phyloP scores from a whole-genome alignment of 2,113 vertebrate species.

The Emberiza fucata region DNA sequence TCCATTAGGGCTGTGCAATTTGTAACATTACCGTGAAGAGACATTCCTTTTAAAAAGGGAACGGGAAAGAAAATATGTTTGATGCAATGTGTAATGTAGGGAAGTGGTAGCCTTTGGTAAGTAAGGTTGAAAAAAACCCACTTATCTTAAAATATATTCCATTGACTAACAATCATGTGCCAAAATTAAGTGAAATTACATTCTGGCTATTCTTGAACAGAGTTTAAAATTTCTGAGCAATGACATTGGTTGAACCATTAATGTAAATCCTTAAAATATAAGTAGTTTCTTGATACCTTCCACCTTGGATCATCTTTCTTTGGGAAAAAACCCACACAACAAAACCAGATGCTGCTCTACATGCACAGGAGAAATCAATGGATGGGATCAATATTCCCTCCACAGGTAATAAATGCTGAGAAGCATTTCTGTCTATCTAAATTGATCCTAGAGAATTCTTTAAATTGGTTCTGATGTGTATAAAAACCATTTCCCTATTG shows the following conservation, averaged over 20 bases:
- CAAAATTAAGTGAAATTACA: constrained; percentile 47
- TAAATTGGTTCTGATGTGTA: constrained; percentile 81
- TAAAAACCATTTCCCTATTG: constrained; percentile 82
- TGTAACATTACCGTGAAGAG: not conserved
- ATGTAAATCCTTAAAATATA: constrained; percentile 61
- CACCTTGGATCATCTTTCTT: constrained; percentile 66
- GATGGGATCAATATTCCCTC: constrained; percentile 75
- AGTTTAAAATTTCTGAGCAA: constrained; percentile 59
- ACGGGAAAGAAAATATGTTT: not conserved
- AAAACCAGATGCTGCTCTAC: constrained; percentile 60
- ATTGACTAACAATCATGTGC: not conserved
- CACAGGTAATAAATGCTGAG: constrained; percentile 82
- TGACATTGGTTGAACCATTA: constrained; percentile 49
- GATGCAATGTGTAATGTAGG: not conserved
- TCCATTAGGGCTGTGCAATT: not conserved
- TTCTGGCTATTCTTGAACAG: constrained; percentile 32
- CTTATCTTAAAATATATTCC: not conserved
- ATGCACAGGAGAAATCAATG: constrained; percentile 73
- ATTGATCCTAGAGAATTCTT: constrained; percentile 78
- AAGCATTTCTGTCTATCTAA: constrained; percentile 80
- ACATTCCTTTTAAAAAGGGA: not conserved
- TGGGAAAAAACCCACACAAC: not conserved
- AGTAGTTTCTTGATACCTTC: constrained; percentile 65
- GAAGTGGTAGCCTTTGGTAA: not conserved
- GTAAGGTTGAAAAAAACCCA: not conserved